phyloP scores from a whole-genome alignment of 2,888 invertebrate species.

The Amphimallon solstitiale region DNA sequence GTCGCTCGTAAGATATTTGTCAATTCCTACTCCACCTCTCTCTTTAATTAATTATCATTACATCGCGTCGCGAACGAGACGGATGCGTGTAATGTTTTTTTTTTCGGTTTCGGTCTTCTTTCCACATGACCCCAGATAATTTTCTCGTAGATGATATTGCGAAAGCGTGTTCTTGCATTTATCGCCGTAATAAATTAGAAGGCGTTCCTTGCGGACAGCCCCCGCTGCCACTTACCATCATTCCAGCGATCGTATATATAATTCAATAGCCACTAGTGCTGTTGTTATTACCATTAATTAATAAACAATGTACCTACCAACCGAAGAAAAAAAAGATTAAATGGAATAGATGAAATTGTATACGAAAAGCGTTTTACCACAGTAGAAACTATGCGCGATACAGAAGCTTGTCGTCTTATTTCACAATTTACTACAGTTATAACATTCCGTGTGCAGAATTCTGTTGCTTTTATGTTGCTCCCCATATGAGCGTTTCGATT shows the following conservation, averaged over 20 bases:
- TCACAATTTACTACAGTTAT: neutral
- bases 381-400: conserved; percentile 3
- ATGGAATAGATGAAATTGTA: conserved; percentile 12
- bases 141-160: conserved; percentile 10
- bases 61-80: conserved; percentile 4
- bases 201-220: neutral
- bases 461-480: conserved; percentile 7
- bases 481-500: conserved; percentile 4
- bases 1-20: neutral
- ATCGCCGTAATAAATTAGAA: conserved; percentile 24
- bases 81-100: neutral
- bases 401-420: neutral
- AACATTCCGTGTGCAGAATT: conserved; percentile 7
- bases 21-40: neutral
- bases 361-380: neutral
- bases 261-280: conserved; percentile 19
- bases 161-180: conserved; percentile 21
- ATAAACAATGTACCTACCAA: neutral
- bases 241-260: neutral
- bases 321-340: neutral
- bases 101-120: neutral
- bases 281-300: conserved; percentile 16
- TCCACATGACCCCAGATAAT: neutral
- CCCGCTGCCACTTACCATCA: neutral
- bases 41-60: conserved; percentile 7